Percentiles rank a stretch among this genome's conserved stretches.
These are phyloP conservation scores for Saxicola maurus DNA, from an alignment of 2,797 vertebrate species.

Conservation along the genomic window DNA sequence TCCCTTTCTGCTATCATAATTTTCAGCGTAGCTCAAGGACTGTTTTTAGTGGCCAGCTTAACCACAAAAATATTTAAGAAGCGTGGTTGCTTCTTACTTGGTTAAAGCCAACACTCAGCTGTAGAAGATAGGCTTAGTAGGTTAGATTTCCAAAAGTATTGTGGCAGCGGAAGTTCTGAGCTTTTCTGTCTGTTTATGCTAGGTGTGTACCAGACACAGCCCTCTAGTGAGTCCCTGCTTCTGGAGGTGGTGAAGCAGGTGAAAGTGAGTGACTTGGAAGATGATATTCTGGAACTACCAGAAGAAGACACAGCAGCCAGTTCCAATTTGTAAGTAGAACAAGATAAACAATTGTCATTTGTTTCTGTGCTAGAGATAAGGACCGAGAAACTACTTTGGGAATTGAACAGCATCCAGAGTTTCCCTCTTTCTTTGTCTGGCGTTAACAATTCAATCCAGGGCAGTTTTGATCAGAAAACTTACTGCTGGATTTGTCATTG, in stretches of 20 bases:
- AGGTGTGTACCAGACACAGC: conserved; percentile 86
- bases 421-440: background rate
- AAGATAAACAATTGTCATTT: background rate
- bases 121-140: background rate
- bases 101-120: background rate
- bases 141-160: background rate
- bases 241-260: conserved; percentile 95
- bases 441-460: background rate
- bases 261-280: conserved; percentile 92
- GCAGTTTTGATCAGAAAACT: background rate
- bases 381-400: background rate
- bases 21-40: background rate
- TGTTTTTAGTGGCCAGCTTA: background rate
- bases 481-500: background rate
- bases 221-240: conserved; percentile 85
- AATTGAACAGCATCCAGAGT: background rate
- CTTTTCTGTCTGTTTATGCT: background rate
- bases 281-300: conserved; percentile 89
- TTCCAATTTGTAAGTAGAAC: conserved; percentile 67
- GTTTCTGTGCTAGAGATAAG: background rate
- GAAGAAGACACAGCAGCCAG: conserved; percentile 83
- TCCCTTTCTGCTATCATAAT: background rate
- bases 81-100: background rate
- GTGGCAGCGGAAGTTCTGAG: background rate
- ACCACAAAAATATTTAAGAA: background rate